Evolutionary conservation across 37 sponge, comb jelly and placozoan genomes (phyloP).

Genomic region (Ephydatia muelleri): DNA sequence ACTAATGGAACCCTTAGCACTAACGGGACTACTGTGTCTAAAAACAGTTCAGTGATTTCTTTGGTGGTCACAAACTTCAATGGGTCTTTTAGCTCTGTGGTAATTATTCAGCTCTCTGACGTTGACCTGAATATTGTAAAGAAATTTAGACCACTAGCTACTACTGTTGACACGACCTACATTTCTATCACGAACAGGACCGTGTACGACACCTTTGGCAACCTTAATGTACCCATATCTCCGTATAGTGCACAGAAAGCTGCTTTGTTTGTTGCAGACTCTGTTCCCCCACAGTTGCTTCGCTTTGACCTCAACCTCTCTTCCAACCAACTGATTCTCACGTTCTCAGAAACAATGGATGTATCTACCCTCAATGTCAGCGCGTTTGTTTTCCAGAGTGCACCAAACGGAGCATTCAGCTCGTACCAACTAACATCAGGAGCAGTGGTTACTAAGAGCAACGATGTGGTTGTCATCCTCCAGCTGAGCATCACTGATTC

Average conservation of each 20-base stretch:
- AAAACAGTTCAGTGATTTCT: conserved; percentile 14
- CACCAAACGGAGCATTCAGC: background rate
- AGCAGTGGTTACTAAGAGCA: conserved; percentile 47
- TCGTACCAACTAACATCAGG: conserved; percentile 76
- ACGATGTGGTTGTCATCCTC: conserved; percentile 40
- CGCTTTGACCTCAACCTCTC: conserved; percentile 72
- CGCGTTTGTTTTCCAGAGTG: conserved; percentile 29
- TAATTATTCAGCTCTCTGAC: conserved; percentile 61
- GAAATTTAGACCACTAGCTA: conserved; percentile 47
- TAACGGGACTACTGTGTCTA: conserved; percentile 13
- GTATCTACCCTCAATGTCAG: conserved; percentile 48
- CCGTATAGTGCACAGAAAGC: conserved; percentile 39
- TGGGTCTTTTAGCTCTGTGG: conserved; percentile 61
- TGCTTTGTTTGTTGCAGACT: conserved; percentile 40
- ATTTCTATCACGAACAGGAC: conserved; percentile 33
- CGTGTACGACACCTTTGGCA: conserved; percentile 66
- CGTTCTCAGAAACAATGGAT: conserved; percentile 85
- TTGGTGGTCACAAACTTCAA: conserved; percentile 13
- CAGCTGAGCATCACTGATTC: conserved; percentile 52
- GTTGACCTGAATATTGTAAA: conserved; percentile 88
- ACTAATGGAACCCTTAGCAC: background rate
- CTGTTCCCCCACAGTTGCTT: conserved; percentile 43
- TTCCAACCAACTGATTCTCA: conserved; percentile 57
- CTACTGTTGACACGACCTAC: conserved; percentile 54
- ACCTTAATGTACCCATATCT: conserved; percentile 51